Evolutionary conservation across 2,113 vertebrate genomes (phyloP), one percentile per base, ranked within the genome.

Genomic region (Datnioides undecimradiatus): DNA sequence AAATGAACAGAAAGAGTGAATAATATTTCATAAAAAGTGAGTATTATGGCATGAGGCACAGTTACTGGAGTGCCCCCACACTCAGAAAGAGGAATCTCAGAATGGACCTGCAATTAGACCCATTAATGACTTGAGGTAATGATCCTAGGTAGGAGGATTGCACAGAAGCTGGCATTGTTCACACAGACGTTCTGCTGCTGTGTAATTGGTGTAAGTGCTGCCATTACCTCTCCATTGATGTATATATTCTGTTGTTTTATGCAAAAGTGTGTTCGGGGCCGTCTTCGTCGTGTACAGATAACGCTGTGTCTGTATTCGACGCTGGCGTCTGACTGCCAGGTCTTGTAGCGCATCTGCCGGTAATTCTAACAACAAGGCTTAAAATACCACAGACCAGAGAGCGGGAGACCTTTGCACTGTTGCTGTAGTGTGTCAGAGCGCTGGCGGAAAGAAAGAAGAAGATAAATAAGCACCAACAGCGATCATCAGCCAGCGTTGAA

Each of bases 131-230:
- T 72, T 76, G 66, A 79, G 51, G 70, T 87, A 87, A 87, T 84
- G 82, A 85, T 77, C 66, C 11, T 19, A 76, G 62, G 89, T 91
- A 76, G 85, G 89, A 90, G 89, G 70, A 67, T 27, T 49, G 55
- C 36, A 69, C 62, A 52, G 64, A 51, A 62, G 36, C 64, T 54
- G 55, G 74, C 70, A 80, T 90, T 88, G 85, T 90, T 82, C 63
- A 0, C 49, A 52, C n/a, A 59, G 82, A 45, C 59, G 1, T 60
- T 79, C 62, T 71, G 40, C 73, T 67, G 33, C 38, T 17, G 45
- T 40, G 45, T 84, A 89, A 89, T 87, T 88, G 81, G 38, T 72
- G 8, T 88, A 86, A 91, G 86, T 86, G 87, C 76, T 73, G 78
- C 75, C 71, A 71, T 90, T 74, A 89, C 40, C 4, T 52, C 74